A percentile compares a stretch with the other conserved stretches of the same genome.
phyloP scores from a whole-genome alignment of 2,797 vertebrate species.

The Rhynchonycteris naso region DNA sequence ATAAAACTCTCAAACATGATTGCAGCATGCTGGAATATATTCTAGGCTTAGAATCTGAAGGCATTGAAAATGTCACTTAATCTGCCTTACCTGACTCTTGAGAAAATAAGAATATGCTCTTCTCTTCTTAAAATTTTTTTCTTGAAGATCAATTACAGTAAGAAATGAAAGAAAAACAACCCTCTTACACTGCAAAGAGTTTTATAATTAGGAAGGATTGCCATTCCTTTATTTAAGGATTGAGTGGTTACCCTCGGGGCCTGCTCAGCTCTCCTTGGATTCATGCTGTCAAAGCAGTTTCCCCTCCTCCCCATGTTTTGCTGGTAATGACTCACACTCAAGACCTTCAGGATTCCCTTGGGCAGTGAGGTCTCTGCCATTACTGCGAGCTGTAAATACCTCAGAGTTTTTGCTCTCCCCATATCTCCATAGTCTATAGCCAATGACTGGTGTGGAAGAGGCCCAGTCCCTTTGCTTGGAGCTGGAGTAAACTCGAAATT shows the following conservation, averaged over 20 bases:
- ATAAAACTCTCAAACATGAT: conserved; percentile 19
- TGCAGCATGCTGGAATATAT: not conserved
- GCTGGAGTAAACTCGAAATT: too few species aligned
- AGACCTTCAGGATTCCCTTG: not conserved
- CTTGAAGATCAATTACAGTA: not conserved
- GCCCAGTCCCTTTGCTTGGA: not conserved
- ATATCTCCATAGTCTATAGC: not conserved
- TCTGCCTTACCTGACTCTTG: not conserved
- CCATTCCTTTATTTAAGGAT: not conserved
- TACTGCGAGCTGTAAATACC: not conserved
- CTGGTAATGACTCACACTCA: not conserved
- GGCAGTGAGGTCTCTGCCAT: not conserved
- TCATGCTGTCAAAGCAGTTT: not conserved
- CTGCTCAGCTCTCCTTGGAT: not conserved
- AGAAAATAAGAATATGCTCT: not conserved
- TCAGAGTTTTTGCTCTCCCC: not conserved
- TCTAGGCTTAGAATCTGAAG: not conserved
- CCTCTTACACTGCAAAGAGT: not conserved
- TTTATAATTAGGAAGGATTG: not conserved
- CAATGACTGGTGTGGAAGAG: not conserved
- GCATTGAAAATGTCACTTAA: not conserved
- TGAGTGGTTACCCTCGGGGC: not conserved
- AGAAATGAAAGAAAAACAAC: not conserved
- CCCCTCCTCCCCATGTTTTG: not conserved
- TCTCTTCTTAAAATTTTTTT: not conserved